Base-by-base conservation (phyloP, 2,797 vertebrate species). In the Dicrostonyx torquatus region DNA sequence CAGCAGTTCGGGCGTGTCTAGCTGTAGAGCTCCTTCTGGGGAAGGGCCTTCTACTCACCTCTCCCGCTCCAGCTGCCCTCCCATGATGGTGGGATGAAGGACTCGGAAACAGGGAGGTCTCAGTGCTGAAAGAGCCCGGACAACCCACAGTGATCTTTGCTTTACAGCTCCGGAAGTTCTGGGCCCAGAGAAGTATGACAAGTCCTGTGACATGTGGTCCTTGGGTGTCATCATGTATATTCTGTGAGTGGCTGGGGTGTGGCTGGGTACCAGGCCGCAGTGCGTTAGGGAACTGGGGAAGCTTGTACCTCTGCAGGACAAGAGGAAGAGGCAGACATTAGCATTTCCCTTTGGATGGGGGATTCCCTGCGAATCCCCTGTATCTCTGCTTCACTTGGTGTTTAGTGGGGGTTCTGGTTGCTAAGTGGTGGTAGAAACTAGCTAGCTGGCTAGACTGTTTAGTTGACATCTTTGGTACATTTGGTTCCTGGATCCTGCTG, bases 131-230 rank as follows among this genome's bases (percentile, higher is more conserved):
- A 88, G 53, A 29, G 37, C 55, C 43, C 40, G 40, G 64, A 40
- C 18, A 24, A 80, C 66, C 45, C 14, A 89, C 34, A 72, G 14
- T 34, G 95, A 87, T 55, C 40, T 97, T 94, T 97, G 60, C 60
- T 96, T 93, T 97, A 87, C 97, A 99, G 99, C 99, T 97, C 99
- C 99, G 0, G 99, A 99, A 96, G 99, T 99, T 96, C 98, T 99
- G 93, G 99, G 99, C 60, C 99, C 99, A 0, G 99, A 99, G 98
- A 99, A 99, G 97, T 99, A 99, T 24, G 99, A 99, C 98, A 99
- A 99, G 97, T 99, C 99, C 84, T 99, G 99, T 95, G 99, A 99
- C 98, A 99, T 99, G 99, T 99, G 99, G 99, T 99, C 99, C 43
- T 98, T 99, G 73, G 99, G 99, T 0, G 99, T 99, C 98, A 99